Percentiles rank a stretch among this genome's conserved stretches.
Conservation (phyloP, 2,113 vertebrate species). For the Campylomormyrus tamandua region DNA sequence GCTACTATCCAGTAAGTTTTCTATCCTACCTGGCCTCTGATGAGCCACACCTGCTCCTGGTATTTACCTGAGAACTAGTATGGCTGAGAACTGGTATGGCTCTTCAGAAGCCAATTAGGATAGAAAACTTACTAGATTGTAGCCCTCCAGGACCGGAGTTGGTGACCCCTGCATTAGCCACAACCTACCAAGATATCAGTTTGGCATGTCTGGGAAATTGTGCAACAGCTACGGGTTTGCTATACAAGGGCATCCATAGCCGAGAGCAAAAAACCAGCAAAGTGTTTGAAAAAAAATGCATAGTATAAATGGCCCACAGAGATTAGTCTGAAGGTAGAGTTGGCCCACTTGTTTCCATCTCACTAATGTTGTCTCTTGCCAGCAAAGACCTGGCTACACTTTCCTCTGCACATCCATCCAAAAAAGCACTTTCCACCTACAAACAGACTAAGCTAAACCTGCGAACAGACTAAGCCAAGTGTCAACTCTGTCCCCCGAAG, state of each 20-base stretch:
- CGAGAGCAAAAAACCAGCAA: neutral
- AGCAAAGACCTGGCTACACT: neutral
- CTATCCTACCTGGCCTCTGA: too few species aligned
- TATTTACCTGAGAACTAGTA: too few species aligned
- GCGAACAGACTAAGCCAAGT: neutral
- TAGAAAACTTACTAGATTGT: too few species aligned
- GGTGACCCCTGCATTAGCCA: neutral
- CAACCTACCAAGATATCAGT: neutral
- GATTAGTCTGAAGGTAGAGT: neutral
- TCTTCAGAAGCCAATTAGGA: too few species aligned
- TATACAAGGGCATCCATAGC: neutral
- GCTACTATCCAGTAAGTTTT: too few species aligned
- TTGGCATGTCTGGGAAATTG: neutral
- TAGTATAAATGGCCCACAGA: neutral
- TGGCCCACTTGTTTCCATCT: neutral
- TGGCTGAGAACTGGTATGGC: too few species aligned
- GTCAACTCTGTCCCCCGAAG: neutral
- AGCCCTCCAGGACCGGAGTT: too few species aligned
- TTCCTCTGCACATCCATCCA: neutral
- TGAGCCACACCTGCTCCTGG: too few species aligned
- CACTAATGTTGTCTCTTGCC: neutral
- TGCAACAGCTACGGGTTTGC: neutral
- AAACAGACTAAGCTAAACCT: neutral
- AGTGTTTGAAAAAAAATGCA: neutral
- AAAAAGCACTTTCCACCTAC: conserved; percentile 1